Evolutionary conservation across 2,888 invertebrate genomes (phyloP), one percentile per base, ranked within the genome.

Genomic region (Agrilus mali): DNA sequence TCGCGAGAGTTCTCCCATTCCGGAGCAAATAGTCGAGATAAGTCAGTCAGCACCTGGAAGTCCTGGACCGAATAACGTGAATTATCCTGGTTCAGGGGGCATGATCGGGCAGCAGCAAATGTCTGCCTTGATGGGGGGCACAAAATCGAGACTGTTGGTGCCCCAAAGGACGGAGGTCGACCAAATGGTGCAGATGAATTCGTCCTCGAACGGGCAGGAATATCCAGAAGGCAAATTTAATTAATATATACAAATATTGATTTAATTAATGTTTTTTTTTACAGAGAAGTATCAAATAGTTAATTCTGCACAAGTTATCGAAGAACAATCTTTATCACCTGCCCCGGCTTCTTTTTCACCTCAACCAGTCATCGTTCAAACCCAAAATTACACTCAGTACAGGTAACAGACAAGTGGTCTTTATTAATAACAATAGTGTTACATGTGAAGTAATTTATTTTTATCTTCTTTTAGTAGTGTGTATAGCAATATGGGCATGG

Each of bases 1-100:
- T 32, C 77, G 94, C 54, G 95, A 95, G 71, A 87, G 88, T 58
- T 93, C 94, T 46, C 95, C 95, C 0, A 81, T 85, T 52, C 86
- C 88, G 50, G 86, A 86, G 62, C 73, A 78, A 57, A 72, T 63
- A 54, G 55, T 61, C 13, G 67, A 67, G 43, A 60, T 63, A 17
- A 66, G 66, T 44, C 67, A 67, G 49, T 66, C 66, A 20, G 67
- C 67, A 10, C 67, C 67, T 2, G 66, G 65, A 13, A 82, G 82
- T 38, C 82, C 82, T 17, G 80, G 82, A 64, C 55, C 58, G 38
- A 47, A 54, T 15, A 70, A 70, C 32, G 52, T 70, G 56, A 65
- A 70, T 47, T 74, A 73, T 45, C 63, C 64, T 31, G 67, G 66
- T 45, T 61, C 65, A 8, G 64, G 67, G 20, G 59, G 60, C 38